These are phyloP conservation scores for Melanotaenia maccullochi DNA, from an alignment of 2,797 vertebrate genomes.

Conservation along the genomic window DNA sequence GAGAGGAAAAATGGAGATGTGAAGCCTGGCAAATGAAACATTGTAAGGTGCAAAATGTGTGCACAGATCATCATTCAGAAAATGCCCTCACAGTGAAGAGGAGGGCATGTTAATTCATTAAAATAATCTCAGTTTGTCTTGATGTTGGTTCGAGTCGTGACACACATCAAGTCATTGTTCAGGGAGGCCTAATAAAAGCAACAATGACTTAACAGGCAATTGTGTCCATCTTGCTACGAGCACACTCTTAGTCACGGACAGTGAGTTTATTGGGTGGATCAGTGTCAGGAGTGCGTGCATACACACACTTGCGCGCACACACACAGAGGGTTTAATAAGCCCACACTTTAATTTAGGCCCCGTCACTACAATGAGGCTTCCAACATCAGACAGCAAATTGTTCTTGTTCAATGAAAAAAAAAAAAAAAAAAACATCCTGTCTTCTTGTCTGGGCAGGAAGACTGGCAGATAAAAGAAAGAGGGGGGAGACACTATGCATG, in stretches of 20 bases:
- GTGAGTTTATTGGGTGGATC: conserved; percentile 84
- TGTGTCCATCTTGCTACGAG: conserved; percentile 82
- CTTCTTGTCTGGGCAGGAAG: conserved; percentile 76
- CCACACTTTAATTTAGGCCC: conserved; percentile 84
- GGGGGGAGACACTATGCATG: conserved; percentile 47
- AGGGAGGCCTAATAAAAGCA: conserved; percentile 81
- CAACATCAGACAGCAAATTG: conserved; percentile 85
- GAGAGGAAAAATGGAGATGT: conserved; percentile 30
- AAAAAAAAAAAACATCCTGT: conserved; percentile 63
- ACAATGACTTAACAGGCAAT: conserved; percentile 84
- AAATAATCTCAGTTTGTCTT: conserved; percentile 75
- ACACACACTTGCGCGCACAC: conserved; percentile 36
- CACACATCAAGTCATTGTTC: conserved; percentile 78
- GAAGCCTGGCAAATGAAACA: conserved; percentile 16
- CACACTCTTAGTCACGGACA: conserved; percentile 83
- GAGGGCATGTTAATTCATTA: conserved; percentile 73
- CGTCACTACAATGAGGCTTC: conserved; percentile 84
- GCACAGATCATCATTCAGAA: conserved; percentile 45
- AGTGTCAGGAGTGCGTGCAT: conserved; percentile 76
- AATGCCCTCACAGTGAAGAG: conserved; percentile 30
- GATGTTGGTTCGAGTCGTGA: conserved; percentile 68
- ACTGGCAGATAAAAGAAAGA: conserved; percentile 71
- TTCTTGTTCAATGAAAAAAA: conserved; percentile 80
- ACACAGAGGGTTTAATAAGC: conserved; percentile 79
- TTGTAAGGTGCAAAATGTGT: conserved; percentile 33